Evolutionary conservation across 2,113 vertebrate species (phyloP).

Genomic region (Hystrix brachyura): DNA sequence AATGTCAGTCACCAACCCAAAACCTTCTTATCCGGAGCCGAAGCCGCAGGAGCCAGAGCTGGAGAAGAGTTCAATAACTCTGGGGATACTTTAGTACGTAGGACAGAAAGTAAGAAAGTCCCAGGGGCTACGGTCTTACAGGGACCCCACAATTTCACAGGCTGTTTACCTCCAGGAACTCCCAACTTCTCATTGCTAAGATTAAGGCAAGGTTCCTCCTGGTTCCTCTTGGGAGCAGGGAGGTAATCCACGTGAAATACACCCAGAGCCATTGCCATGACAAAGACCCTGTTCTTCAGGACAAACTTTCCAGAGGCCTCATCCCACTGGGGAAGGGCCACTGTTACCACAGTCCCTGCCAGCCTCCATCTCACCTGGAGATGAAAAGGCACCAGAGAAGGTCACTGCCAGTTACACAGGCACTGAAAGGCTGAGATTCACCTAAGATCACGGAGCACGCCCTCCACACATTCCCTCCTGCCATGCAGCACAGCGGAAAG

Average conservation of each 20-base stretch:
- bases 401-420: not conserved
- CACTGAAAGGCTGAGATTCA: not conserved
- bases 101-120: no score
- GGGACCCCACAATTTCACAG: no score
- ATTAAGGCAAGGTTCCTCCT: not conserved
- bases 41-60: not conserved
- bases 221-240: not conserved
- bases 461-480: no score
- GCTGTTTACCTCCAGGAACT: not conserved
- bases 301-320: not conserved
- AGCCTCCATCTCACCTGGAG: not conserved
- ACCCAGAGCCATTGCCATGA: not conserved
- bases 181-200: not conserved
- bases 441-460: not conserved
- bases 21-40: not conserved
- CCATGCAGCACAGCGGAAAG: not conserved
- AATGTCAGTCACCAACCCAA: not conserved
- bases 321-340: not conserved
- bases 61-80: not conserved
- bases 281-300: not conserved
- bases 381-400: not conserved
- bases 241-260: not conserved
- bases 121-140: rapidly evolving
- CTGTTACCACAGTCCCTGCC: no score
- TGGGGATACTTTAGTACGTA: no score